phyloP scores from a whole-genome alignment of 2,797 vertebrate species.

The Moxostoma hubbsi region DNA sequence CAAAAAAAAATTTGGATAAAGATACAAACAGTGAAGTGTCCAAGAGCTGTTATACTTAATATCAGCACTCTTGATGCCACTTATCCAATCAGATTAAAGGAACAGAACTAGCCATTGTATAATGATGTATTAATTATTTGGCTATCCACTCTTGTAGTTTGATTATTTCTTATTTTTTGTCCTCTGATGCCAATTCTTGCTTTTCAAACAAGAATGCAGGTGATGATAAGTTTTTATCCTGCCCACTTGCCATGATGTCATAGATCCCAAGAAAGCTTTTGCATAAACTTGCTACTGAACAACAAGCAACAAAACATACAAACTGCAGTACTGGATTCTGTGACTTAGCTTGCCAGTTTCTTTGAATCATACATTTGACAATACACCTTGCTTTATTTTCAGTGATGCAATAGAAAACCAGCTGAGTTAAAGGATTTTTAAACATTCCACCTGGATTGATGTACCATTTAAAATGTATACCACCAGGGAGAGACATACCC shows the following conservation, averaged over 20 bases:
- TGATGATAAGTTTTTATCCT: not conserved
- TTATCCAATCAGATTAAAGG: too few species aligned
- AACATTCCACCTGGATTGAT: not conserved
- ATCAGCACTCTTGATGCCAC: too few species aligned
- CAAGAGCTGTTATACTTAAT: too few species aligned
- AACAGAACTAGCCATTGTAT: too few species aligned
- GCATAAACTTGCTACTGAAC: not conserved
- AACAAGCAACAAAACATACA: slow-evolving; percentile 1
- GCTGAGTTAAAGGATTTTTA: not conserved
- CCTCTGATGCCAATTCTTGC: not conserved
- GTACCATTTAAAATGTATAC: not conserved
- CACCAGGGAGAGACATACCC: not conserved
- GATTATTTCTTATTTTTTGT: not conserved
- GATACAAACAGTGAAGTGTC: too few species aligned
- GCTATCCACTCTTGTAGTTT: not conserved
- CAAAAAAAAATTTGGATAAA: too few species aligned
- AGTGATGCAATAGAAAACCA: not conserved
- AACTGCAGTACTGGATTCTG: not conserved
- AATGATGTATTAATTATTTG: too few species aligned
- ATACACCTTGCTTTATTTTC: not conserved
- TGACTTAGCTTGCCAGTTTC: not conserved
- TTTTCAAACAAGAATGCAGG: not conserved
- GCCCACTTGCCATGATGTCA: not conserved
- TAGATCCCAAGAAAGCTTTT: not conserved
- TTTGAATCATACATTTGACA: slow-evolving; percentile 1